Evolutionary conservation across 2,888 invertebrate species (phyloP), one percentile per base, ranked within the genome.

Genomic region (Brachyopa scutellaris): DNA sequence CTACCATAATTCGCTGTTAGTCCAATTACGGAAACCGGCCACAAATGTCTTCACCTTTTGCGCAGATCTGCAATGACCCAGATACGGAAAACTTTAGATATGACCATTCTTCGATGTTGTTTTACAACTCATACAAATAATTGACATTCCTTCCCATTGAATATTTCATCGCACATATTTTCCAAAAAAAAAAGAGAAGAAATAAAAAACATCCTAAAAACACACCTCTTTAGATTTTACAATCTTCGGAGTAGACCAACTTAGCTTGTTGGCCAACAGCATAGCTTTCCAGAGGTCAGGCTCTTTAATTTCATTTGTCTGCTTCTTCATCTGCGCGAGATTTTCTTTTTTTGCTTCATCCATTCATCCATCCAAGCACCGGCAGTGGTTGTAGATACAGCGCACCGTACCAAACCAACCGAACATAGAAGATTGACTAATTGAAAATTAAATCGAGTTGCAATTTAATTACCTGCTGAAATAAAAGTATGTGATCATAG

Each of bases 361-460:
- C n/a, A n/a, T 64, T n/a, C 51, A 45, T 36, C 69, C 47, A 26
- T 19, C 40, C 26, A n/a, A 11, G 36, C 51, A 45, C 11, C 23
- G n/a, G n/a, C n/a, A n/a, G n/a, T n/a, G n/a, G n/a, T n/a, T n/a
- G n/a, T 4, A 5, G 15, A 11, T 38, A 26, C 31, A 13, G 51
- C 40, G 33, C 21, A 40, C 23, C 4, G 49, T 21, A 36, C 29
- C 31, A 59, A n/a, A n/a, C n/a, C n/a, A n/a, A 38, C 21, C 53
- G 23, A 55, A 70, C 55, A 77, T 33, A 47, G 49, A 17, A 61
- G 82, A 83, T 77, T 83, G 77, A 83, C 82, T 83, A 83, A 83
- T 77, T 83, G 82, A 83, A 83, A 83, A 83, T 77, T 72, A 78
- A 83, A 83, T 72, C 82, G 72, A 77, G 72, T 72, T 83, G 77